A percentile compares a stretch with the other conserved stretches of the same genome.
Conservation (phyloP, 2,113 vertebrate genomes). For the Coreoperca whiteheadi region DNA sequence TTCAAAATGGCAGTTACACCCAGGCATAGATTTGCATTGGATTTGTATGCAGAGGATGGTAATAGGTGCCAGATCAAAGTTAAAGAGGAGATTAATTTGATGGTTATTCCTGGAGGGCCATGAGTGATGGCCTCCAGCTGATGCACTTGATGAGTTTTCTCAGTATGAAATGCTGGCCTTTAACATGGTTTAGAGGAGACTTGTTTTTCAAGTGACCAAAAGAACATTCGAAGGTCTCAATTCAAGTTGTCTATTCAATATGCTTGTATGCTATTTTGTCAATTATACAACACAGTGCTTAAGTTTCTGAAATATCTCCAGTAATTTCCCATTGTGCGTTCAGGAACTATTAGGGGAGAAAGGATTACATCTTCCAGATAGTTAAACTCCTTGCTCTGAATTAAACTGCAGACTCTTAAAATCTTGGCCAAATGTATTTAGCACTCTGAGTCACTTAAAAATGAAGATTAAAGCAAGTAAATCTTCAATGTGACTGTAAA, state of each 20-base stretch:
- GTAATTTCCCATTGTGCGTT: neutral
- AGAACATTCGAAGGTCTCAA: conserved; percentile 8
- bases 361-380: neutral
- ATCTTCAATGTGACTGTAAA: neutral
- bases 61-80: conserved; percentile 50
- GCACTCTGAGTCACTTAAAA: neutral
- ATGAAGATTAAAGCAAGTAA: neutral
- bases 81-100: conserved; percentile 55
- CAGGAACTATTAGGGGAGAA: neutral
- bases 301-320: neutral
- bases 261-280: neutral
- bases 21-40: conserved; percentile 27
- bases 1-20: conserved; percentile 31
- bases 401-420: neutral
- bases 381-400: neutral
- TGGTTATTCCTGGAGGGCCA: conserved; percentile 40
- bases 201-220: conserved; percentile 18
- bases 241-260: neutral
- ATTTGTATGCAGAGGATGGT: conserved; percentile 48
- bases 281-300: neutral
- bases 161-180: conserved; percentile 19
- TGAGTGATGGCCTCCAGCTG: conserved; percentile 59
- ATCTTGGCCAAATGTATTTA: neutral
- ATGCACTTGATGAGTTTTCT: conserved; percentile 39
- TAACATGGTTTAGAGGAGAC: neutral